Conservation (phyloP, 2,888 invertebrate genomes). For the Pheosia gnoma region DNA sequence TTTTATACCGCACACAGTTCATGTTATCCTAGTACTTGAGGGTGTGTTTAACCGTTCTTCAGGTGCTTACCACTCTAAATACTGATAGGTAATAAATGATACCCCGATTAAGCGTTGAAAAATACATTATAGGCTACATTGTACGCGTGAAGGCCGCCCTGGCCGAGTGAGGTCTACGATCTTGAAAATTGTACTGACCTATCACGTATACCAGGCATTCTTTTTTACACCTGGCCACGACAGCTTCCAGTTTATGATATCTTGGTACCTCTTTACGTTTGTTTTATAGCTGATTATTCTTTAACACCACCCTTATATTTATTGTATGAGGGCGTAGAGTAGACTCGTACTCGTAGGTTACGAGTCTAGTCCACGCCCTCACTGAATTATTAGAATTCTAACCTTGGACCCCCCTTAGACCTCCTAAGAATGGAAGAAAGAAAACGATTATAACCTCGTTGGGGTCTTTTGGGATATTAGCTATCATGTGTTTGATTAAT, state of each 20-base stretch:
- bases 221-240: neutral
- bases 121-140: neutral
- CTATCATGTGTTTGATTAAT: too few relatives aligned
- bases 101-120: neutral
- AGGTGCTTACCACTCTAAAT: too few relatives aligned
- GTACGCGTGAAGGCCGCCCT: neutral
- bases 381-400: too few relatives aligned
- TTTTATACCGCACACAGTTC: neutral
- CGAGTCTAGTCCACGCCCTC: too few relatives aligned
- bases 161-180: neutral
- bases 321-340: too few relatives aligned
- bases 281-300: too few relatives aligned
- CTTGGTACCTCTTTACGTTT: neutral
- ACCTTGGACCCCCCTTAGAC: too few relatives aligned
- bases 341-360: too few relatives aligned
- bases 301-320: too few relatives aligned
- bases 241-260: neutral
- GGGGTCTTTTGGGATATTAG: too few relatives aligned
- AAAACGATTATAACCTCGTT: too few relatives aligned
- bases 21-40: neutral
- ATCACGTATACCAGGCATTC: conserved; percentile 6
- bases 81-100: neutral
- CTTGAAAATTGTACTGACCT: conserved; percentile 5
- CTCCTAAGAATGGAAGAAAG: too few relatives aligned
- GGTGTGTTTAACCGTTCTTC: neutral